phyloP scores from a whole-genome alignment of 2,113 vertebrate species.

The Danionella cerebrum region DNA sequence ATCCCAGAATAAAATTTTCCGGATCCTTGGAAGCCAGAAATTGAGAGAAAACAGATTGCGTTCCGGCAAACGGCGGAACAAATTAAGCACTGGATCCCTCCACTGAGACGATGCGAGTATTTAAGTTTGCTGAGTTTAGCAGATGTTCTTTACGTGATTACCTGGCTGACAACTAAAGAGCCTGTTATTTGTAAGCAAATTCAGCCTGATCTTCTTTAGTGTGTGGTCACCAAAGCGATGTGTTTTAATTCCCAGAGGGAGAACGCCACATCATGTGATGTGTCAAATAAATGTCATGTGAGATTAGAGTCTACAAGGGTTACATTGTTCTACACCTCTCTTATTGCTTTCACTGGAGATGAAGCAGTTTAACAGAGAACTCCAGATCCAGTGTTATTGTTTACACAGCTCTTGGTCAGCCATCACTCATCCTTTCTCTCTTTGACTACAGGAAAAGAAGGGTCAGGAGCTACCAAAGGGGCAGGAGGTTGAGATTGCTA shows the following conservation, averaged over 20 bases:
- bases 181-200: too few relatives aligned
- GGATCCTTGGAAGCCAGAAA: too few relatives aligned
- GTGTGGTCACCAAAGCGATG: slow-evolving; percentile 30
- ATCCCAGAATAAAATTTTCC: too few relatives aligned
- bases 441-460: slow-evolving; percentile 72
- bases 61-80: too few relatives aligned
- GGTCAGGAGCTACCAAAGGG: slow-evolving; percentile 75
- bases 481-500: slow-evolving; percentile 77
- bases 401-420: slow-evolving; percentile 7
- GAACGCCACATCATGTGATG: slow-evolving; percentile 23
- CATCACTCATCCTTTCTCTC: not conserved
- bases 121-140: not conserved
- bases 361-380: slow-evolving; percentile 4
- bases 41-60: too few relatives aligned
- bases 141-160: not conserved
- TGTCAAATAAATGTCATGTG: slow-evolving; percentile 28
- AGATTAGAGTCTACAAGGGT: not conserved
- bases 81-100: too few relatives aligned
- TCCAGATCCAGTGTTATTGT: not conserved
- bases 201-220: not conserved
- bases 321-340: not conserved
- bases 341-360: not conserved
- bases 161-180: not conserved
- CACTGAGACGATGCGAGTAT: too few relatives aligned
- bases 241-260: slow-evolving; percentile 20